phyloP scores from a whole-genome alignment of 2,888 invertebrate genomes.

The Drosophila melanosoma region DNA sequence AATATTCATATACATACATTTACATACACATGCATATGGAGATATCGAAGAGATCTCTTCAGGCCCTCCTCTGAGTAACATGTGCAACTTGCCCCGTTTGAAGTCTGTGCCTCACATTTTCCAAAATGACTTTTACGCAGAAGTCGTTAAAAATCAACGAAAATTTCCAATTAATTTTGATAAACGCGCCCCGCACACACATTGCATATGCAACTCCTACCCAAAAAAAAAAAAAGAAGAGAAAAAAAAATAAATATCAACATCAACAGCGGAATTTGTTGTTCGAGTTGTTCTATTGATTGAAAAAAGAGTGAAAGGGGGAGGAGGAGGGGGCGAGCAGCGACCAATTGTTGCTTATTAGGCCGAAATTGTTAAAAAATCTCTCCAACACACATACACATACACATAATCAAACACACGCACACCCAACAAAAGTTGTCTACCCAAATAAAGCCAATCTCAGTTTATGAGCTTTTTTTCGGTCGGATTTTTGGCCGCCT shows the following conservation, averaged over 20 bases:
- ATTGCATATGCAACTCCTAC: slow-evolving; percentile 36
- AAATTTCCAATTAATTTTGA: slow-evolving; percentile 79
- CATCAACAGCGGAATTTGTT: slow-evolving; percentile 60
- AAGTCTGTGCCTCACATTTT: slow-evolving; percentile 57
- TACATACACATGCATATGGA: neutral
- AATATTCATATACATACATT: neutral
- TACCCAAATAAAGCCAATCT: slow-evolving; percentile 68
- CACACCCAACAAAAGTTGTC: slow-evolving; percentile 31
- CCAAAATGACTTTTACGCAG: slow-evolving; percentile 75
- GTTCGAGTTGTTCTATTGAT: slow-evolving; percentile 57
- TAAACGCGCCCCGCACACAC: slow-evolving; percentile 61
- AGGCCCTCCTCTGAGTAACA: slow-evolving; percentile 54
- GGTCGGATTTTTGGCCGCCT: slow-evolving; percentile 48
- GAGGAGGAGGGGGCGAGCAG: neutral
- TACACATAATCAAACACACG: slow-evolving; percentile 1
- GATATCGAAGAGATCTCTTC: slow-evolving; percentile 42
- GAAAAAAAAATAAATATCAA: slow-evolving; percentile 13
- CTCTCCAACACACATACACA: slow-evolving; percentile 39
- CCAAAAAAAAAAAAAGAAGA: slow-evolving; percentile 14
- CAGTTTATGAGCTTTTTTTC: slow-evolving; percentile 53
- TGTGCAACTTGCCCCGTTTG: slow-evolving; percentile 66
- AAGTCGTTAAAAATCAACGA: slow-evolving; percentile 77
- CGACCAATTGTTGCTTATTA: slow-evolving; percentile 73
- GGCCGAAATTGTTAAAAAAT: slow-evolving; percentile 70
- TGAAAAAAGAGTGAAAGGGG: neutral